Conservation (phyloP, 2,888 invertebrate species). For the Isotomurus palustris region DNA sequence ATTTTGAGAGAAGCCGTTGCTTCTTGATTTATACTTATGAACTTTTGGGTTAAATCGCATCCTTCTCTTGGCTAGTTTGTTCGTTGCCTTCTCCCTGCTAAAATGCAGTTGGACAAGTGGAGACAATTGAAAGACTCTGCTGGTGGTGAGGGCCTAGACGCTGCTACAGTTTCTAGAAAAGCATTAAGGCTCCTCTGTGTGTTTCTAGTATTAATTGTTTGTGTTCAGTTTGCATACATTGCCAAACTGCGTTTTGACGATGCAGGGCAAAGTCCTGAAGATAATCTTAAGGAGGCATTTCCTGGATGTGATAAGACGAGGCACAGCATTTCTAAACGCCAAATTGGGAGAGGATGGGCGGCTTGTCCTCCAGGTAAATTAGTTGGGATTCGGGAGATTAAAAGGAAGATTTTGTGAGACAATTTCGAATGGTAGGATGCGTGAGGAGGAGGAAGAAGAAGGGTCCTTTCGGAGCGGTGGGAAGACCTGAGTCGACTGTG, state of each 20-base stretch:
- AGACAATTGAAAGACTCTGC: too few species aligned
- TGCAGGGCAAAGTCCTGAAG: neutral
- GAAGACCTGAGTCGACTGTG: neutral
- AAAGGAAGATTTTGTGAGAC: neutral
- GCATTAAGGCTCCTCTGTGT: slow-evolving; percentile 12
- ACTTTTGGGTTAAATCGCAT: too few species aligned
- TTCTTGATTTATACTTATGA: too few species aligned
- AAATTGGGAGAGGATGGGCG: neutral
- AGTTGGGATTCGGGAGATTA: neutral
- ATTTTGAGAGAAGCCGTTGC: too few species aligned
- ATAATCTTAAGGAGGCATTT: neutral
- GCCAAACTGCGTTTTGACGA: neutral
- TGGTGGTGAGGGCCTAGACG: too few species aligned
- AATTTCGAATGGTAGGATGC: slow-evolving; percentile 17
- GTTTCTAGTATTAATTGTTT: slow-evolving; percentile 18
- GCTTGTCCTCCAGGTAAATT: slow-evolving; percentile 29
- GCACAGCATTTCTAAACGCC: slow-evolving; percentile 4
- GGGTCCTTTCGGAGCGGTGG: slow-evolving; percentile 7
- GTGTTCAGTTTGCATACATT: slow-evolving; percentile 18
- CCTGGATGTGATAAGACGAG: neutral
- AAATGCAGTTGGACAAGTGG: too few species aligned
- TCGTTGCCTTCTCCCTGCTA: too few species aligned
- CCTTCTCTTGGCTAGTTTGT: too few species aligned
- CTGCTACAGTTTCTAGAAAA: too few species aligned
- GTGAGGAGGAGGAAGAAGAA: slow-evolving; percentile 17